These are phyloP conservation scores for Turritopsis rubra DNA, from an alignment of 30 jellyfish, hydroid and myxozoan genomes.

Conservation along the genomic window DNA sequence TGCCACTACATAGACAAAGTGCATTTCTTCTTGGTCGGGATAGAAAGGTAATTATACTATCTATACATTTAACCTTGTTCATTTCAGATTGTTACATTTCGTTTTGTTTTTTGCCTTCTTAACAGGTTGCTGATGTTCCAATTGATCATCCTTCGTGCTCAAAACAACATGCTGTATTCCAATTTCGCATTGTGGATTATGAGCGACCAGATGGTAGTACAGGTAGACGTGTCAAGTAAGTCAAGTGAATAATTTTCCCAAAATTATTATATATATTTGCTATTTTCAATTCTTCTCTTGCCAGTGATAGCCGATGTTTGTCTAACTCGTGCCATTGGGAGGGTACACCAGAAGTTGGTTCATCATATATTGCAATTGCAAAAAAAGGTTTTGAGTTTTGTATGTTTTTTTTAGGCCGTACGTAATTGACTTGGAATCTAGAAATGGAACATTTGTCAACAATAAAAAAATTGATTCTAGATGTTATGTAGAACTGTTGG, in stretches of 20 bases:
- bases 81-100: too few species aligned
- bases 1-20: conserved; percentile 91
- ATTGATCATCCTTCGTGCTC: conserved; percentile 98
- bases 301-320: too few species aligned
- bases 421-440: conserved; percentile 78
- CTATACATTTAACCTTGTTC: background rate
- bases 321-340: background rate
- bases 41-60: conserved; percentile 45
- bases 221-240: conserved; percentile 77
- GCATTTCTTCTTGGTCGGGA: conserved; percentile 92
- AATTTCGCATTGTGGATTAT: conserved; percentile 75
- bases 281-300: too few species aligned
- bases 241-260: too few species aligned
- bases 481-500: conserved; percentile 73
- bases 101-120: background rate
- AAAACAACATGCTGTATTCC: conserved; percentile 93
- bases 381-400: background rate
- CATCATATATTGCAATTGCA: background rate
- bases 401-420: conserved; percentile 59
- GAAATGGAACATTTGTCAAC: conserved; percentile 87
- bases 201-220: conserved; percentile 62
- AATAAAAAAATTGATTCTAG: conserved; percentile 77
- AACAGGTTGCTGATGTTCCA: conserved; percentile 91
- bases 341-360: background rate
- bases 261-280: too few species aligned